Base-by-base conservation (phyloP, 2,888 invertebrate species). In the Mellilla xanthometata region DNA sequence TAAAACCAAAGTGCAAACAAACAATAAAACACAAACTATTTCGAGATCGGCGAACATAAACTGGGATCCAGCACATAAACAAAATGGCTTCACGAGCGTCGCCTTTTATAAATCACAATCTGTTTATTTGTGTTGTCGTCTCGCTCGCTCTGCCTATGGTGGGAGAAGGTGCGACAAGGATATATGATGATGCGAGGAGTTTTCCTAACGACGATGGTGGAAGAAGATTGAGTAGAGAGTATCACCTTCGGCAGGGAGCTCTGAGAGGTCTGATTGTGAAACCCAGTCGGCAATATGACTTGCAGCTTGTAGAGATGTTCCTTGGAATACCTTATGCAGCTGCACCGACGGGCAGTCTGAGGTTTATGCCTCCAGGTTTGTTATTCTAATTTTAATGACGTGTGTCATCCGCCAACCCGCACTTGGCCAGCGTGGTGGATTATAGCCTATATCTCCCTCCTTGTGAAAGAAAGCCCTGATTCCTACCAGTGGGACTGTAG, bases 351-450 rank as follows among this genome's bases (percentile, higher is more conserved):
- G 94, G 93, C 3, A 92, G 86, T 44, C 87, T 94, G 36, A 91
- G 97, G 45, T 97, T 97, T 77, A 95, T 96, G 93, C 96, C 96
- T 22, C 96, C 97, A 55, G 94, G 94, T 92, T 70, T 73, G 50
- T 33, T 2, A 11, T 5, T 5, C 15, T 32, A 19, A 2, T 19
- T 5, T 19, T 19, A 5, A 6, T 19, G 3, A 3, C 15, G 4
- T 19, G 2, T 5, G 6, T 19, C 15, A n/a, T n/a, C n/a, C n/a
- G n/a, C n/a, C n/a, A n/a, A n/a, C n/a, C n/a, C n/a, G n/a, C n/a
- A n/a, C n/a, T n/a, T n/a, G n/a, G n/a, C n/a, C n/a, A n/a, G n/a
- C n/a, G n/a, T n/a, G n/a, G n/a, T n/a, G n/a, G n/a, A n/a, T n/a
- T n/a, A n/a, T n/a, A n/a, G n/a, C n/a, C n/a, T n/a, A n/a, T n/a